phyloP scores from a whole-genome alignment of 2,113 vertebrate genomes.

The Aspidoscelis tigris region DNA sequence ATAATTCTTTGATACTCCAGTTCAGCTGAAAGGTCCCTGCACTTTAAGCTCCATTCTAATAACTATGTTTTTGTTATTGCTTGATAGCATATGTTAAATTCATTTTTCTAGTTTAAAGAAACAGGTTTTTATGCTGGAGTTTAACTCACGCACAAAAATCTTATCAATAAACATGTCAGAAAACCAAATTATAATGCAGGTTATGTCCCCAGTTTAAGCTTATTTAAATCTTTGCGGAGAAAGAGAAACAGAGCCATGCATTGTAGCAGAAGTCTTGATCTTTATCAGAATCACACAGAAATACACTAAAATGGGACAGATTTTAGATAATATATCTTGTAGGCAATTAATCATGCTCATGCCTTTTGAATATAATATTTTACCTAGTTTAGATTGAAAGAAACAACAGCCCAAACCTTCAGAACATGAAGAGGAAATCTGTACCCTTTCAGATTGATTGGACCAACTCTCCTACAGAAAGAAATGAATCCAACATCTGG shows the following conservation, averaged over 20 bases:
- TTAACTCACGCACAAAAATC: background rate
- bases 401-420: too few relatives aligned
- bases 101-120: conserved; percentile 22
- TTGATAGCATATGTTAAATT: conserved; percentile 17
- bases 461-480: too few relatives aligned
- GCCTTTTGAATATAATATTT: conserved; percentile 22
- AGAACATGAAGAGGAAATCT: too few relatives aligned
- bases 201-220: background rate
- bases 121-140: conserved; percentile 10
- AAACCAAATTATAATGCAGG: conserved; percentile 6
- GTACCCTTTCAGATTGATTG: too few relatives aligned
- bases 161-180: conserved; percentile 7
- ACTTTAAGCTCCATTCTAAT: conserved; percentile 33
- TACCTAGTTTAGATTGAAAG: too few relatives aligned
- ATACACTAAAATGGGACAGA: conserved; percentile 21
- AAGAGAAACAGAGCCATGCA: background rate
- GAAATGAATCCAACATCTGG: too few relatives aligned
- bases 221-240: conserved; percentile 11
- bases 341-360: conserved; percentile 9
- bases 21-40: conserved; percentile 40
- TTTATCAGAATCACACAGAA: conserved; percentile 2
- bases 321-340: conserved; percentile 4
- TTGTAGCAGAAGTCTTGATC: conserved; percentile 13
- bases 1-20: conserved; percentile 44
- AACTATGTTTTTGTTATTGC: conserved; percentile 19